Evolutionary conservation across 1,140 invertebrate species (phyloP).

Genomic region (Drosophila bocqueti): DNA sequence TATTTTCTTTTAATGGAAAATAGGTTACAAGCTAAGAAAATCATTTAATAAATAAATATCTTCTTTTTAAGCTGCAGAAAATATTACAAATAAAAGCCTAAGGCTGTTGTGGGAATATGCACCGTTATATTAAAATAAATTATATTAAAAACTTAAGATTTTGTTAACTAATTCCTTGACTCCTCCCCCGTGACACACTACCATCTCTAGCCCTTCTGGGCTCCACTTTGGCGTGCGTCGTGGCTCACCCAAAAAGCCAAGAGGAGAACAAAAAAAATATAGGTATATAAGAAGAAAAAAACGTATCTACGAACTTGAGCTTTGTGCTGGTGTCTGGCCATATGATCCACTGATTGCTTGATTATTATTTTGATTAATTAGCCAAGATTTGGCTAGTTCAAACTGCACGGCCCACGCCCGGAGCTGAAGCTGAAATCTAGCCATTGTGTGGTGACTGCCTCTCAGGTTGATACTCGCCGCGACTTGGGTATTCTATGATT

Average conservation of each 20-base stretch:
- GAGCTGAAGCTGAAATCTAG: constrained; percentile 34
- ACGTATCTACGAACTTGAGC: constrained; percentile 40
- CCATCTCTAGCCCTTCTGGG: constrained; percentile 40
- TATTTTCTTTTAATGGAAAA: not conserved
- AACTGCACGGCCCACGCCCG: constrained; percentile 78
- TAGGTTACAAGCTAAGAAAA: not conserved
- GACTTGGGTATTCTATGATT: constrained; percentile 71
- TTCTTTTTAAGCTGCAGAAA: not conserved
- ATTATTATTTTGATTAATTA: constrained; percentile 84
- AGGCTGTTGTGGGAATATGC: not conserved
- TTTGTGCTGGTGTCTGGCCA: constrained; percentile 57
- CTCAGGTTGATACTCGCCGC: constrained; percentile 68
- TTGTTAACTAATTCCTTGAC: accelerated
- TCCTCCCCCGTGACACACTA: not conserved
- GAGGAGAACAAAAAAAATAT: constrained; percentile 7
- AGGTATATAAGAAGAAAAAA: constrained; percentile 2
- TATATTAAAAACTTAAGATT: not conserved
- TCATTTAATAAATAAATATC: accelerated
- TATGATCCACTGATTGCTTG: constrained; percentile 83
- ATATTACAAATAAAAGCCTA: not conserved
- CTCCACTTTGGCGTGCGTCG: constrained; percentile 75
- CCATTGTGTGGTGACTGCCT: constrained; percentile 59
- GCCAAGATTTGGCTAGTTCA: constrained; percentile 83
- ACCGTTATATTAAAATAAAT: not conserved
- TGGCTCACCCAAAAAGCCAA: constrained; percentile 60